A percentile compares a stretch with the other conserved stretches of the same genome.
These are phyloP conservation scores for Emys orbicularis DNA, from an alignment of 2,797 vertebrate genomes.

Conservation along the genomic window DNA sequence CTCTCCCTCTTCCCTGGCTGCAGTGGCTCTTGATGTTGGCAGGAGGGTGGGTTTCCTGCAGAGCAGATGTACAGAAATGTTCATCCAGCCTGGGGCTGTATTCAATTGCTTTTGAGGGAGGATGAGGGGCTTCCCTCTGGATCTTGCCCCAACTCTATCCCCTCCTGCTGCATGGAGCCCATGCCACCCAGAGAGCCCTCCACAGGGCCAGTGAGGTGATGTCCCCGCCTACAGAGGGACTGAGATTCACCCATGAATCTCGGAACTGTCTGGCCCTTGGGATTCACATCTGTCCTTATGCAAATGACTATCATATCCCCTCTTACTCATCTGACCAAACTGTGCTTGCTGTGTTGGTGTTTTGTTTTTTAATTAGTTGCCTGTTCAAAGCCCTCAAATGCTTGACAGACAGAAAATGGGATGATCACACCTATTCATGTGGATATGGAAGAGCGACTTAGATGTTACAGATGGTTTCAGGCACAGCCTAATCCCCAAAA, in stretches of 20 bases:
- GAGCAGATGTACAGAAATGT: too few relatives aligned
- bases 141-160: not conserved
- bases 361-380: not conserved
- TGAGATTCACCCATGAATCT: not conserved
- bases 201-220: too few relatives aligned
- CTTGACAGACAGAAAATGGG: constrained; percentile 12
- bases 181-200: too few relatives aligned
- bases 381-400: not conserved
- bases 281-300: not conserved
- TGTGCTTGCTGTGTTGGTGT: not conserved
- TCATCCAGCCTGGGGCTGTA: too few relatives aligned
- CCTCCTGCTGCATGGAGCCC: not conserved
- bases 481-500: constrained; percentile 21
- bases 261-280: not conserved
- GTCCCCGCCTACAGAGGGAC: not conserved
- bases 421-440: not conserved
- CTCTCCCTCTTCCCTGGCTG: too few relatives aligned
- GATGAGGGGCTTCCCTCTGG: too few relatives aligned
- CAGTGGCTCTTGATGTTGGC: too few relatives aligned
- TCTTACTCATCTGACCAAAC: not conserved
- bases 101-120: too few relatives aligned
- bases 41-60: too few relatives aligned
- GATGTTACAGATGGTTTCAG: not conserved
- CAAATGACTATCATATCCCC: not conserved
- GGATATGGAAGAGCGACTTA: not conserved